phyloP scores from a whole-genome alignment of 2,797 vertebrate species.

The Epinephelus malabaricus region DNA sequence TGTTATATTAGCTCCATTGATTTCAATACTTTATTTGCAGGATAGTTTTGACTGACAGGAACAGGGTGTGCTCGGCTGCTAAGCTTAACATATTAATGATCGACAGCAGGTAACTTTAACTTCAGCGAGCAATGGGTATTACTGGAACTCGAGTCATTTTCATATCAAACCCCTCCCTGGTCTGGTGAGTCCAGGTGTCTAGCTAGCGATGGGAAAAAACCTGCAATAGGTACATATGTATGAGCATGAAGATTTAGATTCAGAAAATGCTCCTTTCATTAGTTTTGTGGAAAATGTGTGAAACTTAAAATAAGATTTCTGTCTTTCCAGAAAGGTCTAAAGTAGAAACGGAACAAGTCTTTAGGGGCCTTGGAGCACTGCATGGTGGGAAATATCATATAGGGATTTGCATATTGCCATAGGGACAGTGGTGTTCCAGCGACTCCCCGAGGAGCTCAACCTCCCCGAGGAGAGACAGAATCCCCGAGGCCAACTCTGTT shows the following conservation, averaged over 20 bases:
- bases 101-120: slow-evolving; percentile 29
- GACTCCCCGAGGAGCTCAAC: slow-evolving; percentile 67
- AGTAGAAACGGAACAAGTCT: slow-evolving; percentile 69
- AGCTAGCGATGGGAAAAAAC: slow-evolving; percentile 6
- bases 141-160: slow-evolving; percentile 23
- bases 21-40: slow-evolving; percentile 20
- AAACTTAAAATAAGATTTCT: slow-evolving; percentile 60
- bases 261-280: slow-evolving; percentile 62
- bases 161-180: slow-evolving; percentile 24
- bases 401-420: slow-evolving; percentile 82
- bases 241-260: slow-evolving; percentile 43
- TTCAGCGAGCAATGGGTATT: slow-evolving; percentile 21
- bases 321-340: slow-evolving; percentile 66
- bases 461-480: slow-evolving; percentile 71
- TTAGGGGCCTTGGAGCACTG: slow-evolving; percentile 67
- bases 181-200: slow-evolving; percentile 34
- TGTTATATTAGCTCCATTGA: slow-evolving; percentile 6
- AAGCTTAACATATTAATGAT: slow-evolving; percentile 4
- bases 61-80: not conserved
- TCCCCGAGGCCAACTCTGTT: slow-evolving; percentile 77
- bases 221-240: slow-evolving; percentile 36
- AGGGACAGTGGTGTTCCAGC: slow-evolving; percentile 77
- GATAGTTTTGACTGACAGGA: slow-evolving; percentile 17
- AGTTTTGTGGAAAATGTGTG: slow-evolving; percentile 60
- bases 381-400: slow-evolving; percentile 78